These are phyloP conservation scores for Temnopleurus reevesii DNA, from an alignment of 53 echinoderm and acorn worm genomes.

Conservation along the genomic window DNA sequence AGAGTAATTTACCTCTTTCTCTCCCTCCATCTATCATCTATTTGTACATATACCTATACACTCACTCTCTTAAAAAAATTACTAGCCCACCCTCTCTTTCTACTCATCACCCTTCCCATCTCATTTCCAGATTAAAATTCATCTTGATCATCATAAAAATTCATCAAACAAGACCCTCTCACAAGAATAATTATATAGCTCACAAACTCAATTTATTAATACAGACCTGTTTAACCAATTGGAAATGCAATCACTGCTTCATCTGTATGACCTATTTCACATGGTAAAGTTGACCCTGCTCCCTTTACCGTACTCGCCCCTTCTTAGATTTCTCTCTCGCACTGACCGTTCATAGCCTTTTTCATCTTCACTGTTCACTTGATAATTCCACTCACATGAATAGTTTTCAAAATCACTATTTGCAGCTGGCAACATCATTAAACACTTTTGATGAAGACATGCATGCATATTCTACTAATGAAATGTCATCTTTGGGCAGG, in stretches of 20 bases:
- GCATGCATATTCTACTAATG: not conserved
- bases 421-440: constrained; percentile 21
- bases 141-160: too few relatives aligned
- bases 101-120: too few relatives aligned
- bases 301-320: not conserved
- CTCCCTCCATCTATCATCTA: too few relatives aligned
- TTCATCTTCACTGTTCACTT: not conserved
- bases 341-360: not conserved
- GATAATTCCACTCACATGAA: not conserved
- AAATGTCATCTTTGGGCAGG: not conserved
- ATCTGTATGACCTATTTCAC: not conserved
- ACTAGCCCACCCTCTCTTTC: too few relatives aligned
- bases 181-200: too few relatives aligned
- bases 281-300: not conserved
- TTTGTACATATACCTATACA: too few relatives aligned
- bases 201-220: too few relatives aligned
- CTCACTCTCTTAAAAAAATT: too few relatives aligned
- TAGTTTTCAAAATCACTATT: constrained; percentile 16
- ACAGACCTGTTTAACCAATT: too few relatives aligned
- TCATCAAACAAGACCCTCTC: too few relatives aligned
- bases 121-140: too few relatives aligned
- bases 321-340: not conserved
- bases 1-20: too few relatives aligned
- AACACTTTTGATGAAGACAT: not conserved
- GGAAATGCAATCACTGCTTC: not conserved